Conservation (phyloP, 2,113 vertebrate species). For the Chaetodon auriga region DNA sequence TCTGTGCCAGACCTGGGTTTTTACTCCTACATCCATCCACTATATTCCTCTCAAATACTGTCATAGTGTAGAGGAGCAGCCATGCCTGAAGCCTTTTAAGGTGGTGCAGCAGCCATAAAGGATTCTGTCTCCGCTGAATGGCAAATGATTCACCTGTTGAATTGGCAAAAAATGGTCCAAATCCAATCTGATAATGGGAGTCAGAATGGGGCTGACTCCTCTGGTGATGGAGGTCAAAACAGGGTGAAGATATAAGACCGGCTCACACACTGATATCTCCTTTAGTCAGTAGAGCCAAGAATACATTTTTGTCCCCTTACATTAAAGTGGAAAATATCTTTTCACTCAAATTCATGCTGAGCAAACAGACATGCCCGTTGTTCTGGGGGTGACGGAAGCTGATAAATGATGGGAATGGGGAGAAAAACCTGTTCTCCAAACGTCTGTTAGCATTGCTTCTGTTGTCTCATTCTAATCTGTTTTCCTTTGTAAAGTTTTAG, state of each 20-base stretch:
- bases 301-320: background rate
- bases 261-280: background rate
- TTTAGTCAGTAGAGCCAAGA: background rate
- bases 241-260: constrained; percentile 31
- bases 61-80: constrained; percentile 40
- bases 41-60: constrained; percentile 41
- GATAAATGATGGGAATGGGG: background rate
- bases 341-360: background rate
- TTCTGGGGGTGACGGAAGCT: background rate
- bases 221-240: constrained; percentile 51
- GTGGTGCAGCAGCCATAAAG: constrained; percentile 33
- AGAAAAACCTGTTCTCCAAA: background rate
- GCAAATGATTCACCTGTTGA: constrained; percentile 51
- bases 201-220: constrained; percentile 18
- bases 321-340: background rate
- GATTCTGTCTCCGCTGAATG: constrained; percentile 43
- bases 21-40: constrained; percentile 25
- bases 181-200: constrained; percentile 53
- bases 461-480: constrained; percentile 4
- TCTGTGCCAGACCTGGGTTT: constrained; percentile 36
- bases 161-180: constrained; percentile 52
- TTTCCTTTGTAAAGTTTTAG: constrained; percentile 37
- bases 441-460: background rate
- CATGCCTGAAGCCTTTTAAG: constrained; percentile 56
- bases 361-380: background rate